These are phyloP conservation scores for Heliconius ethilla DNA, from an alignment of 2,888 invertebrate species.

Conservation along the genomic window DNA sequence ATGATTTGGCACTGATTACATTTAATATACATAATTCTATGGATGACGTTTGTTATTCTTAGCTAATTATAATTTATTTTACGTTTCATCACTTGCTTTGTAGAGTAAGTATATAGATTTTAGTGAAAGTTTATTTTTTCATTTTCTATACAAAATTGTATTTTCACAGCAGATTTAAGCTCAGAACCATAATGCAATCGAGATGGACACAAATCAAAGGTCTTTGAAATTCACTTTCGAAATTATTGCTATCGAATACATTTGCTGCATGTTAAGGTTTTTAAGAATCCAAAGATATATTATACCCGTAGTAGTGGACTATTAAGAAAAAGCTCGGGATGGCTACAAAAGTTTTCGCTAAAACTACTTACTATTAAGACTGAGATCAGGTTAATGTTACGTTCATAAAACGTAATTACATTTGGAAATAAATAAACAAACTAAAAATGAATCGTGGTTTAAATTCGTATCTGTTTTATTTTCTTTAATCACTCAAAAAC, in stretches of 20 bases:
- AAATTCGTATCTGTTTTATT: not conserved
- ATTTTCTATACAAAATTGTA: not conserved
- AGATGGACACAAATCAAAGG: not conserved
- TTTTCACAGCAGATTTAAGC: too few relatives aligned
- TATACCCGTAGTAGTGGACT: too few relatives aligned
- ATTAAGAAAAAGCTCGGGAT: not conserved
- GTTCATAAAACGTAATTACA: not conserved
- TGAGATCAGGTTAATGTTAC: not conserved
- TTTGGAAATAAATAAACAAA: constrained; percentile 1
- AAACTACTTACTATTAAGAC: not conserved
- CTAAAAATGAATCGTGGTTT: not conserved
- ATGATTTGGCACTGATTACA: constrained; percentile 35
- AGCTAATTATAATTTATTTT: not conserved
- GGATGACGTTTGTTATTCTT: constrained; percentile 3
- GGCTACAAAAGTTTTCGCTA: not conserved
- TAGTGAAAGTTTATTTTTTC: not conserved
- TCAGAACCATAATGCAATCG: too few relatives aligned
- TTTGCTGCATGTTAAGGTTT: not conserved
- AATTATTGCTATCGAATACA: not conserved
- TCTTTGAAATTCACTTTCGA: not conserved
- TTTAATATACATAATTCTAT: constrained; percentile 29
- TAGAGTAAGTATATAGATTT: not conserved
- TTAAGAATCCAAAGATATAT: not conserved
- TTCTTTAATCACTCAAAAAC: constrained; percentile 12
- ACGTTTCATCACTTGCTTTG: not conserved